phyloP scores from a whole-genome alignment of 2,113 vertebrate genomes.

The Perccottus glenii region DNA sequence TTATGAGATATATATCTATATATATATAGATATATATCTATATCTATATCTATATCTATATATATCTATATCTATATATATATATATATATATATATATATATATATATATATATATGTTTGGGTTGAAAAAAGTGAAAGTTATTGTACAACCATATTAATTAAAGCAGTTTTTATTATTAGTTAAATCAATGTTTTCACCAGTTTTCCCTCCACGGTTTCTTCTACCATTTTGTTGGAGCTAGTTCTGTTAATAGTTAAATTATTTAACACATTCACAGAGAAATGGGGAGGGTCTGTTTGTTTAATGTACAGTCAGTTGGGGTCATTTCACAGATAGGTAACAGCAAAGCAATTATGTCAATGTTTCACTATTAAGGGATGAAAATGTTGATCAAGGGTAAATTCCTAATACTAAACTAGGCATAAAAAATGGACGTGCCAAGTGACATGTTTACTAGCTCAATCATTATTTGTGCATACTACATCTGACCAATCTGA shows the following conservation, averaged over 20 bases:
- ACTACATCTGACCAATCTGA: neutral
- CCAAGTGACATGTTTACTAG: neutral
- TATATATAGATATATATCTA: too few species aligned
- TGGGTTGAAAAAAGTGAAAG: too few species aligned
- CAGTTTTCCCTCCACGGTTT: neutral
- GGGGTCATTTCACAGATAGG: neutral
- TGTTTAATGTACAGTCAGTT: neutral
- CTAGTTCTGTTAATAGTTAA: neutral
- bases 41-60: too few species aligned
- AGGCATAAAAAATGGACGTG: neutral
- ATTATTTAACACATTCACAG: neutral
- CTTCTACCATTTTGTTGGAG: neutral
- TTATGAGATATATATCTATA: too few species aligned
- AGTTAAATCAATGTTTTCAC: too few species aligned
- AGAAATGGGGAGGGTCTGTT: neutral
- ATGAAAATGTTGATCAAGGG: neutral
- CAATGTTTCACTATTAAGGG: conserved; percentile 5
- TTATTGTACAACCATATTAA: too few species aligned
- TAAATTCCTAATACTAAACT: neutral
- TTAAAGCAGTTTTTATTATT: too few species aligned
- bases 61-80: too few species aligned
- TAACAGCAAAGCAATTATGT: neutral
- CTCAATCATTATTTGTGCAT: neutral
- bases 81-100: too few species aligned
- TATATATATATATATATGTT: too few species aligned